Evolutionary conservation across 2,113 vertebrate species (phyloP).

Genomic region (Lepus europaeus): DNA sequence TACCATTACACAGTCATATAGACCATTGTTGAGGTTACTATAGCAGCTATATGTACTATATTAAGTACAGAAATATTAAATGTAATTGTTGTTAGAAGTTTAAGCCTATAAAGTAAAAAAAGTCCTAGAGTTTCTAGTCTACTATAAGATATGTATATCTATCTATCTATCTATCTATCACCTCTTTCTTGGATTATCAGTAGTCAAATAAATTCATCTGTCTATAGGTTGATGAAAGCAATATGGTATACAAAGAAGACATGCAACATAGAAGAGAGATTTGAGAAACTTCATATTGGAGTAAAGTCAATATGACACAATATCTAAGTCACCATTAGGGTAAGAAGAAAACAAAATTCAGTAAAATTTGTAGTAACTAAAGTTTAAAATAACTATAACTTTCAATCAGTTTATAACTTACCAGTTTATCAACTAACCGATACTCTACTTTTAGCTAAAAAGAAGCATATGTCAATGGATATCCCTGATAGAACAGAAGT

Average conservation of each 20-base stretch:
- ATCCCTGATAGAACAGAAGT: neutral
- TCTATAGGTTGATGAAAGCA: neutral
- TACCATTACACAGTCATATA: neutral
- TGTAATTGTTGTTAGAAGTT: neutral
- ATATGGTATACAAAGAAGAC: neutral
- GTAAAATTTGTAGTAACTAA: neutral
- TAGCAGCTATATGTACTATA: neutral
- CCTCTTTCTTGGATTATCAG: conserved; percentile 44
- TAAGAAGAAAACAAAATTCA: conserved; percentile 41
- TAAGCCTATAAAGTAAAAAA: conserved; percentile 3
- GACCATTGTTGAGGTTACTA: neutral
- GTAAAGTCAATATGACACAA: neutral
- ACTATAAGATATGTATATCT: neutral
- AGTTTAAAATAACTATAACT: conserved; percentile 16
- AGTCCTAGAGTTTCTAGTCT: neutral
- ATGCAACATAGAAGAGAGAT: neutral
- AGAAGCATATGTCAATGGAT: neutral
- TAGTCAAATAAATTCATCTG: conserved; percentile 49
- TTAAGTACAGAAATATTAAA: conserved; percentile 20
- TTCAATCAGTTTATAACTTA: conserved; percentile 30
- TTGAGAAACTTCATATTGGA: conserved; percentile 38
- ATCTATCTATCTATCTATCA: neutral
- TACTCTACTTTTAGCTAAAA: conserved; percentile 30
- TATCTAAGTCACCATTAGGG: neutral
- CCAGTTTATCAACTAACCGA: conserved; percentile 19